Evolutionary conservation across 2,888 invertebrate genomes (phyloP).

Genomic region (Melolontha melolontha): DNA sequence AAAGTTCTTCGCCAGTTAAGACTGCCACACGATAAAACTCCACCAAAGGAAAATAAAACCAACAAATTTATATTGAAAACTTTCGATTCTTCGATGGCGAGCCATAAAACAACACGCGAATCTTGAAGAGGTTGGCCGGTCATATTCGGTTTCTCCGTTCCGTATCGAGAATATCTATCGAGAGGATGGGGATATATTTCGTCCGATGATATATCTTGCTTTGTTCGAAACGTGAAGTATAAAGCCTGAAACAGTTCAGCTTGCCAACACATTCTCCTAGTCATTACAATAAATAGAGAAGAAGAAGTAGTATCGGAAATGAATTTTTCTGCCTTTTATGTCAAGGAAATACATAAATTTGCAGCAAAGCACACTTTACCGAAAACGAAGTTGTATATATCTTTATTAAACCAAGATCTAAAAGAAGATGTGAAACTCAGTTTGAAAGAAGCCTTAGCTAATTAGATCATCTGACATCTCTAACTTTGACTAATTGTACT

Average conservation of each 20-base stretch:
- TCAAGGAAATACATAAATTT: constrained; percentile 16
- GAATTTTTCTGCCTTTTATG: constrained; percentile 29
- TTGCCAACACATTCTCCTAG: constrained; percentile 18
- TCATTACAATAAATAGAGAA: constrained; percentile 25
- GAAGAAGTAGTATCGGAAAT: constrained; percentile 28
- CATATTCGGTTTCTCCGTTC: neutral
- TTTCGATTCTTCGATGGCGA: constrained; percentile 8
- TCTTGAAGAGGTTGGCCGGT: constrained; percentile 14
- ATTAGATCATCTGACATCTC: too few species aligned
- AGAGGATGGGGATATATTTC: neutral
- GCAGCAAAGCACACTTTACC: neutral
- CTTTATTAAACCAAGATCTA: too few species aligned
- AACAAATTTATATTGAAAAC: constrained; percentile 32
- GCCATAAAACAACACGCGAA: constrained; percentile 28
- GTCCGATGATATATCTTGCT: constrained; percentile 24
- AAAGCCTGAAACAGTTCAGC: constrained; percentile 8
- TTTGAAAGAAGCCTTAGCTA: too few species aligned
- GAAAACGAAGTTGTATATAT: too few species aligned
- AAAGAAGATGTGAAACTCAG: too few species aligned
- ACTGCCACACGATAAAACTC: constrained; percentile 13
- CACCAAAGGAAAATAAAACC: constrained; percentile 3
- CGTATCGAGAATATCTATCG: neutral
- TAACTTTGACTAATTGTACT: too few species aligned
- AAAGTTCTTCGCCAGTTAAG: constrained; percentile 4
- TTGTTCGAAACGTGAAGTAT: constrained; percentile 15